Conservation (phyloP, 2,113 vertebrate genomes). For the Athene noctua region DNA sequence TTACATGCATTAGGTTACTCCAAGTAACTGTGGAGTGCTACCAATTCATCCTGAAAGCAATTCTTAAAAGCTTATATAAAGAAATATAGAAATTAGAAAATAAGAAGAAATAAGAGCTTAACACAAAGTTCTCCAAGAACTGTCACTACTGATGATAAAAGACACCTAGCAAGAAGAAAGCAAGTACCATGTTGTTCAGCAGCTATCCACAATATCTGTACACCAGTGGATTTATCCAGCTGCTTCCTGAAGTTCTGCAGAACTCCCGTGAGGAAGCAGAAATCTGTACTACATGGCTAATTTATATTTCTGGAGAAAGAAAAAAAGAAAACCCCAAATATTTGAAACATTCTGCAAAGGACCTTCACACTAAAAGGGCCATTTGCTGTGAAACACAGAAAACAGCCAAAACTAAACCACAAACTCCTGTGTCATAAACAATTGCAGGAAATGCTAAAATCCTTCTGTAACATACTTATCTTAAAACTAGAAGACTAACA, state of each 20-base stretch:
- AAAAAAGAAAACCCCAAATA: neutral
- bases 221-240: neutral
- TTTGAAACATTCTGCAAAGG: constrained; percentile 26
- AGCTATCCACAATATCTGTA: neutral
- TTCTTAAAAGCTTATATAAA: neutral
- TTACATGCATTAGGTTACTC: too few species aligned
- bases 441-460: constrained; percentile 65
- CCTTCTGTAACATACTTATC: constrained; percentile 44
- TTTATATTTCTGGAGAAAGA: neutral
- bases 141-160: neutral
- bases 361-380: constrained; percentile 4
- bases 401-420: constrained; percentile 43
- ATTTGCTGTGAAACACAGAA: constrained; percentile 27
- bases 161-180: neutral
- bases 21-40: neutral
- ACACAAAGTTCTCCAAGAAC: neutral
- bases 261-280: neutral
- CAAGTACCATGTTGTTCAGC: neutral
- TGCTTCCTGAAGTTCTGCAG: neutral
- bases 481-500: constrained; percentile 39
- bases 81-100: too few species aligned
- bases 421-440: constrained; percentile 54
- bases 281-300: neutral
- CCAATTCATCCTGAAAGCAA: neutral
- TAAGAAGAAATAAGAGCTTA: neutral